Evolutionary conservation across 2,113 vertebrate species (phyloP).

Genomic region (Salvator merianae): DNA sequence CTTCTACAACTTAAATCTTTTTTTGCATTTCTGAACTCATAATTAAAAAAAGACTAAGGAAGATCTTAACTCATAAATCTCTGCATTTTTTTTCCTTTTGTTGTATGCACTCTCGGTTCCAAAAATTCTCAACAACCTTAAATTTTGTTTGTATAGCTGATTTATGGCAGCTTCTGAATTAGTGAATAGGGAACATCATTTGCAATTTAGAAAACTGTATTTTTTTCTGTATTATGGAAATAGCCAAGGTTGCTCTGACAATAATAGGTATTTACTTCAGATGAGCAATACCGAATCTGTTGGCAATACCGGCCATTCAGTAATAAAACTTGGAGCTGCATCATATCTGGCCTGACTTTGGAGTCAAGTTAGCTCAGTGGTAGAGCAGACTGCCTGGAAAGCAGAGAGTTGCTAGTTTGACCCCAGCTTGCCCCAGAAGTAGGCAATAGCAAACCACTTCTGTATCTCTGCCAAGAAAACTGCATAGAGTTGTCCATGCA

Average conservation of each 20-base stretch:
- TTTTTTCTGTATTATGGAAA: neutral
- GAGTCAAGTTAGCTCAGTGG: no score
- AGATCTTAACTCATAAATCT: neutral
- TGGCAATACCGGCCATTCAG: no score
- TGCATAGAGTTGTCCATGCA: no score
- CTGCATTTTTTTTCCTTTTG: neutral
- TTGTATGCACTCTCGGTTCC: no score
- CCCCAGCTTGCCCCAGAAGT: no score
- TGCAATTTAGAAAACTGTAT: neutral
- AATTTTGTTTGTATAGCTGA: no score
- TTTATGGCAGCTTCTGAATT: neutral
- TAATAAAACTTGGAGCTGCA: neutral
- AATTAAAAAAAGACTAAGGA: neutral
- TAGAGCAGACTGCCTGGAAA: no score
- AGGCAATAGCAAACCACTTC: no score
- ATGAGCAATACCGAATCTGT: neutral
- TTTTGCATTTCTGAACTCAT: neutral
- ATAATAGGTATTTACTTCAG: neutral
- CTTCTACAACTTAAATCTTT: neutral
- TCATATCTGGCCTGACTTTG: neutral
- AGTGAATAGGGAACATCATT: neutral
- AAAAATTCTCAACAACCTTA: no score
- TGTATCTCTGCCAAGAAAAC: no score
- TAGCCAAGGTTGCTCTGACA: neutral
- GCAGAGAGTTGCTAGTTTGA: no score